phyloP scores from a whole-genome alignment of 1,140 invertebrate species.

The Temnothorax longispinosus region DNA sequence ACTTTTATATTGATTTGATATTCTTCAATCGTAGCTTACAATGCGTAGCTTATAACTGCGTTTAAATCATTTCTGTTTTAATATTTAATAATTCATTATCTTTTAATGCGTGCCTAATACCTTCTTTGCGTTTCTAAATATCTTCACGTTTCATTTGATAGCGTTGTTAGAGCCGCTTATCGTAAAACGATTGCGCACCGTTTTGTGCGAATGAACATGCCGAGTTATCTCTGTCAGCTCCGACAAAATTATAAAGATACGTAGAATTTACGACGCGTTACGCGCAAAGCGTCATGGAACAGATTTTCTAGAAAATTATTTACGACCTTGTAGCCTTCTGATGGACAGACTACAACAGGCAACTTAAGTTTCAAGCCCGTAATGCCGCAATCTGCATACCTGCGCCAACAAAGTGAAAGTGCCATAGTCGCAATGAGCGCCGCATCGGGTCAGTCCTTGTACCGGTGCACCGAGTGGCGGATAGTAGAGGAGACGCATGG shows the following conservation, averaged over 20 bases:
- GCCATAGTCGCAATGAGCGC: slow-evolving; percentile 90
- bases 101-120: not conserved
- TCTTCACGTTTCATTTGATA: slow-evolving; percentile 16
- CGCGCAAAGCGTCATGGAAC: not conserved
- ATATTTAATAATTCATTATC: slow-evolving; percentile 17
- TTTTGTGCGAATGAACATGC: not conserved
- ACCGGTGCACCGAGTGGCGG: slow-evolving; percentile 86
- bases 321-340: not conserved
- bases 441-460: slow-evolving; percentile 88
- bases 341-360: not conserved
- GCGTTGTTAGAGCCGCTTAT: slow-evolving; percentile 7
- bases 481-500: slow-evolving; percentile 90
- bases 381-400: slow-evolving; percentile 78
- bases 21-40: not conserved
- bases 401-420: slow-evolving; percentile 91
- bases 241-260: slow-evolving; percentile 37
- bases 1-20: slow-evolving; percentile 30
- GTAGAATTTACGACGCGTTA: slow-evolving; percentile 3
- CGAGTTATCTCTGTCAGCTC: slow-evolving; percentile 22
- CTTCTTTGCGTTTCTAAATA: not conserved
- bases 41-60: not conserved
- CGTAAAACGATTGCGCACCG: not conserved
- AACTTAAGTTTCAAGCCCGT: not conserved
- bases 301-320: slow-evolving; percentile 22
- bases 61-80: not conserved